Evolutionary conservation across 2,797 vertebrate species (phyloP).

Genomic region (Platyrinchus mystaceus): DNA sequence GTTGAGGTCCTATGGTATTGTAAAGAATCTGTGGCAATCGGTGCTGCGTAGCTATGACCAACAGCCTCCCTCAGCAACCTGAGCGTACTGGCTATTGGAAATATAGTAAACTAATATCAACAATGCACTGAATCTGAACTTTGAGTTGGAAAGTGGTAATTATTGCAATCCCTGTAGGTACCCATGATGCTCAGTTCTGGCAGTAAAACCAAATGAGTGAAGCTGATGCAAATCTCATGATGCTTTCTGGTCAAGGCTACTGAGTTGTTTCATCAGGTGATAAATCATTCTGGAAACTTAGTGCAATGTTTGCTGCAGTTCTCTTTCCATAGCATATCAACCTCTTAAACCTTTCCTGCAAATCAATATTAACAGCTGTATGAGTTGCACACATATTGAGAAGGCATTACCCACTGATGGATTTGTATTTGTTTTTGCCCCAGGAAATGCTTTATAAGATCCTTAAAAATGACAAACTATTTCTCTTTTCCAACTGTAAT

Average conservation of each 20-base stretch:
- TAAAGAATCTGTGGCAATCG: neutral
- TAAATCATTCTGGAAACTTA: constrained; percentile 22
- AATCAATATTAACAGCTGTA: constrained; percentile 71
- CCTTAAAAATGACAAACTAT: constrained; percentile 61
- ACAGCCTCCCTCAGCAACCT: neutral
- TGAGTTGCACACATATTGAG: constrained; percentile 53
- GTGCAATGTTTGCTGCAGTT: neutral
- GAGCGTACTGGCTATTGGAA: neutral
- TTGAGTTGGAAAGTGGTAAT: neutral
- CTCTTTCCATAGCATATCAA: constrained; percentile 21
- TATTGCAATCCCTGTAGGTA: neutral
- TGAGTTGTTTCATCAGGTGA: neutral
- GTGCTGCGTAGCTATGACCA: neutral
- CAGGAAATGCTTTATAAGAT: constrained; percentile 60
- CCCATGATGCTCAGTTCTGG: neutral
- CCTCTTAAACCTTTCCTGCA: constrained; percentile 55
- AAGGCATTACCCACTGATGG: constrained; percentile 63
- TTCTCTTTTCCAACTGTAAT: constrained; percentile 56
- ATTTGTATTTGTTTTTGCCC: constrained; percentile 67
- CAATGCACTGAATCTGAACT: neutral
- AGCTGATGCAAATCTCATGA: neutral
- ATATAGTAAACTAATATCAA: neutral
- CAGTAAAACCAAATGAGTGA: neutral
- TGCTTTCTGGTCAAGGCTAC: constrained; percentile 13
- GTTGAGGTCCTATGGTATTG: neutral